These are phyloP conservation scores for Micoletzkya japonica DNA, from an alignment of 2,888 invertebrate species.

Conservation along the genomic window DNA sequence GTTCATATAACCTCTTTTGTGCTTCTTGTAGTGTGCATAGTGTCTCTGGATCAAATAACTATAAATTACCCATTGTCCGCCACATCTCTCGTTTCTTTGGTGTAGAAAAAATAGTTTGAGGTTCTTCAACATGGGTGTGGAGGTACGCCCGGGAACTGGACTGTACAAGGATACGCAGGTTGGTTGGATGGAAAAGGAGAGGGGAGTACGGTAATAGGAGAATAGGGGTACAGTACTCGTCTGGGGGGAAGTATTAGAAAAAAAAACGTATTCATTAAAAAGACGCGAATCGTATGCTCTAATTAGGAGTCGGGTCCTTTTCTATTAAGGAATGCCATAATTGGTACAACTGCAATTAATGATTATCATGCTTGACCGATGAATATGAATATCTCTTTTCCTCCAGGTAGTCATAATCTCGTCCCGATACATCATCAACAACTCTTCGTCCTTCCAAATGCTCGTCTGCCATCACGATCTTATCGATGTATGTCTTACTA, in stretches of 20 bases:
- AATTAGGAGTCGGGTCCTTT: no score
- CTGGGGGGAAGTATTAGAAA: no score
- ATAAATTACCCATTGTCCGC: no score
- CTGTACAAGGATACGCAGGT: slow-evolving; percentile 82
- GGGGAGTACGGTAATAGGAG: no score
- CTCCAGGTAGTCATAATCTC: slow-evolving; percentile 80
- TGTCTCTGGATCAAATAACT: no score
- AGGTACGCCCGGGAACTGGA: slow-evolving; percentile 79
- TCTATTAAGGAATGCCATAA: no score
- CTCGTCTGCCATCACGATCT: slow-evolving; percentile 87
- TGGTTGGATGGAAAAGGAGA: neutral
- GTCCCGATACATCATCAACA: slow-evolving; percentile 89
- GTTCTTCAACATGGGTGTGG: slow-evolving; percentile 73
- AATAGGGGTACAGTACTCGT: no score
- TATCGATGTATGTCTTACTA: slow-evolving; percentile 46
- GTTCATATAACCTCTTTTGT: neutral
- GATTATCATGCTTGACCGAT: neutral
- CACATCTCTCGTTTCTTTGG: no score
- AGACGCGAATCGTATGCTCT: no score
- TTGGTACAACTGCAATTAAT: no score
- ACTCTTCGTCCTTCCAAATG: slow-evolving; percentile 78
- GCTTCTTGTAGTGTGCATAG: no score
- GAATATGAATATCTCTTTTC: neutral
- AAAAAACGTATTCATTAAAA: no score
- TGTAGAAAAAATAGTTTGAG: slow-evolving; percentile 26